Percentiles rank a stretch among this genome's conserved stretches.
These are phyloP conservation scores for Brenthis daphne DNA, from an alignment of 2,888 invertebrate species.

Conservation along the genomic window DNA sequence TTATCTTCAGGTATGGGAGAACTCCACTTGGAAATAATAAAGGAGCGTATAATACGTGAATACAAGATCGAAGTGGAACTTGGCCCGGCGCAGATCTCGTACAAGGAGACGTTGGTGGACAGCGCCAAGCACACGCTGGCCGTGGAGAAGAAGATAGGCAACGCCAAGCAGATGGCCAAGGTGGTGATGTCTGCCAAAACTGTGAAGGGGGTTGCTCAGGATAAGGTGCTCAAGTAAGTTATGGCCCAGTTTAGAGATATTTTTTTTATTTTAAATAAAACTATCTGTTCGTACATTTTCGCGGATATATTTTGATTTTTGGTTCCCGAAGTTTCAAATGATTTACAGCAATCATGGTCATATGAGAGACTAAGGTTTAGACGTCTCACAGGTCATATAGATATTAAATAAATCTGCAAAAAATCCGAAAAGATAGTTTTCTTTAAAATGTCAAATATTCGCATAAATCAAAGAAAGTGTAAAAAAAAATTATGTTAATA, in stretches of 20 bases:
- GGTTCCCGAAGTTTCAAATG: no score
- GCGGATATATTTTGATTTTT: no score
- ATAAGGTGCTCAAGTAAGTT: slow-evolving; percentile 74
- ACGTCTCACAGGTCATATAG: no score
- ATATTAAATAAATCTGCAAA: no score
- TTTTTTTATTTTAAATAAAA: no score
- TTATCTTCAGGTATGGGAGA: slow-evolving; percentile 94
- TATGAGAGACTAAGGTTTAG: no score
- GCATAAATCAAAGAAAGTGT: no score
- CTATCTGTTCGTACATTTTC: no score
- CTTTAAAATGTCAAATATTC: no score
- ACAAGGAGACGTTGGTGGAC: slow-evolving; percentile 87
- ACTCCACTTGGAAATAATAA: slow-evolving; percentile 96
- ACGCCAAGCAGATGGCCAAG: slow-evolving; percentile 82
- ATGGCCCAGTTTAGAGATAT: neutral
- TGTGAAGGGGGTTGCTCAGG: slow-evolving; percentile 61
- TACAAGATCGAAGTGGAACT: slow-evolving; percentile 95
- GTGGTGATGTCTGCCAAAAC: slow-evolving; percentile 84
- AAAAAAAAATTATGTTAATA: no score
- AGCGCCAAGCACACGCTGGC: slow-evolving; percentile 67
- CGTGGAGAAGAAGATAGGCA: slow-evolving; percentile 85
- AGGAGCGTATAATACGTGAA: slow-evolving; percentile 92
- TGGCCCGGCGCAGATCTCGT: slow-evolving; percentile 95
- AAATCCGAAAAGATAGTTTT: no score
- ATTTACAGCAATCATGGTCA: no score